phyloP scores from a whole-genome alignment of 2,797 vertebrate species.

The Phrynocephalus guinanensis region DNA sequence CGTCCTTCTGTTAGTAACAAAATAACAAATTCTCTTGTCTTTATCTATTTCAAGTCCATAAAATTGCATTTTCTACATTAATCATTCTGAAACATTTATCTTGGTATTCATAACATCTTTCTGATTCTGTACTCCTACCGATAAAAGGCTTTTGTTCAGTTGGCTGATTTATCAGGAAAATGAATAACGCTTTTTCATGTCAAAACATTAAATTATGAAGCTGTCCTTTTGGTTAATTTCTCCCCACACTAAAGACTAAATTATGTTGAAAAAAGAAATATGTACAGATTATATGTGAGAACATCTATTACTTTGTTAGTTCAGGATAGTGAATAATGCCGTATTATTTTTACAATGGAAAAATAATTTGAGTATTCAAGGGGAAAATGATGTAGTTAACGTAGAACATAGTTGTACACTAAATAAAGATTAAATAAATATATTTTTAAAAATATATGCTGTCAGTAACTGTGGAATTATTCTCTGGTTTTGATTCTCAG shows the following conservation, averaged over 20 bases:
- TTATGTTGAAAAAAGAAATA: neutral
- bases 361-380: neutral
- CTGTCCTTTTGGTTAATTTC: neutral
- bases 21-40: neutral
- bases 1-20: neutral
- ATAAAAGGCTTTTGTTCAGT: neutral
- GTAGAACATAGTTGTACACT: neutral
- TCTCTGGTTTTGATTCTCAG: neutral
- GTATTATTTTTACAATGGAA: neutral
- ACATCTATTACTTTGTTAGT: neutral
- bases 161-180: constrained; percentile 19
- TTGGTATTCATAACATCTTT: neutral
- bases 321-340: neutral
- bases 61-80: neutral
- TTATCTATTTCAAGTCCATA: neutral
- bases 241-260: neutral
- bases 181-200: neutral
- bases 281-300: neutral
- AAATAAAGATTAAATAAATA: neutral
- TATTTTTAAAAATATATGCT: neutral
- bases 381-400: neutral
- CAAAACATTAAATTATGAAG: constrained; percentile 18
- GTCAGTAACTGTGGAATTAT: neutral
- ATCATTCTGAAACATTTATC: constrained; percentile 1
- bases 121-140: neutral